A percentile compares a stretch with the other conserved stretches of the same genome.
These are phyloP conservation scores for Elanus axillaris DNA, from an alignment of 2,113 vertebrate species.

Conservation along the genomic window DNA sequence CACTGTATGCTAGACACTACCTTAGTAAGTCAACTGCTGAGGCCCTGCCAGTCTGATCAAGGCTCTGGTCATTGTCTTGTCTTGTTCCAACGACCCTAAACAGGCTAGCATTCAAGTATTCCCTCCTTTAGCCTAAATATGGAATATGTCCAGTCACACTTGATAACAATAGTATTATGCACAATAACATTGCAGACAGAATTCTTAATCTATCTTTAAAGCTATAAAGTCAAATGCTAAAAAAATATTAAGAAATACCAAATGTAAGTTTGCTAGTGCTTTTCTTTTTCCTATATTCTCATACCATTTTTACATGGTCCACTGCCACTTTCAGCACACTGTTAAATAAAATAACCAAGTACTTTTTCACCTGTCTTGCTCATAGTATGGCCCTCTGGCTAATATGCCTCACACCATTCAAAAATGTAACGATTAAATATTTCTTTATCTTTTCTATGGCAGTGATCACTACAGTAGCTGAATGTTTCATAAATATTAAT, in stretches of 20 bases:
- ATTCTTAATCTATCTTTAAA: neutral
- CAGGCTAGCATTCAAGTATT: neutral
- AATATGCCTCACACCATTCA: neutral
- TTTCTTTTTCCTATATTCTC: neutral
- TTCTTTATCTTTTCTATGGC: neutral
- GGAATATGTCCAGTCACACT: neutral
- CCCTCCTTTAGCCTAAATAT: neutral
- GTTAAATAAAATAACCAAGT: neutral
- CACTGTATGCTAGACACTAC: neutral
- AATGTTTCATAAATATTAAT: slow-evolving; percentile 2
- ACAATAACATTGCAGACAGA: neutral
- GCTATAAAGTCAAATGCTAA: neutral
- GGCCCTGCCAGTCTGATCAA: neutral
- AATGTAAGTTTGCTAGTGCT: neutral
- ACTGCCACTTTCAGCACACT: neutral
- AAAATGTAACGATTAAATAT: neutral
- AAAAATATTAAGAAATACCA: neutral
- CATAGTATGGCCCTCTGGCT: neutral
- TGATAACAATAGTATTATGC: neutral
- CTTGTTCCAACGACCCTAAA: neutral
- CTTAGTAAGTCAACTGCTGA: neutral
- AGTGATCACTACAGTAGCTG: neutral
- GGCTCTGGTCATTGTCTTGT: neutral
- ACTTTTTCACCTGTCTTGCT: neutral
- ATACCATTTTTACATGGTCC: neutral